Evolutionary conservation across 2,888 invertebrate genomes (phyloP).

Genomic region (Callyntrura guangdongensis): DNA sequence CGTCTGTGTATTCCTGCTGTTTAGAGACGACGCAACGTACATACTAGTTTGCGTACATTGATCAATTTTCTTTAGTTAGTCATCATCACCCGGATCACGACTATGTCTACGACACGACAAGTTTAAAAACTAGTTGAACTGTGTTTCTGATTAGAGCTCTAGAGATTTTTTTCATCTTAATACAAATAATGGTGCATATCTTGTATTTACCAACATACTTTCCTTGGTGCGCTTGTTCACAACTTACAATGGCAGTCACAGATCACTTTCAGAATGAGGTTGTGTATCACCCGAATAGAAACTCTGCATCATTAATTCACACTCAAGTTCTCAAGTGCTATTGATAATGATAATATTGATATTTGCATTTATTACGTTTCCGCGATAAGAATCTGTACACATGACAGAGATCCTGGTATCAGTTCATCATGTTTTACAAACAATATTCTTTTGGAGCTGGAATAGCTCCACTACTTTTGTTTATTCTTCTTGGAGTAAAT

Average conservation of each 20-base stretch:
- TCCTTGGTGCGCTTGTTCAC: neutral
- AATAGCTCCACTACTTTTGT: neutral
- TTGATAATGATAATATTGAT: too few relatives aligned
- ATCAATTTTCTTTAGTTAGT: neutral
- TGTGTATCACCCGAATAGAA: too few relatives aligned
- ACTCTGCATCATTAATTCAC: too few relatives aligned
- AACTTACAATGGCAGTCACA: neutral
- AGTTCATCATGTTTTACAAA: neutral
- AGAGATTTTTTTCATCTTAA: too few relatives aligned
- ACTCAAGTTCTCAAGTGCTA: too few relatives aligned
- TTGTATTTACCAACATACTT: neutral
- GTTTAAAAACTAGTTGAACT: neutral
- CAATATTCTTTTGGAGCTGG: neutral
- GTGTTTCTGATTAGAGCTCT: neutral
- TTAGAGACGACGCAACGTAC: neutral
- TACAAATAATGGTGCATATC: neutral
- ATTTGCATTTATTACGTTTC: neutral
- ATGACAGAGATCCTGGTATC: neutral
- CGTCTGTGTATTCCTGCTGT: constrained; percentile 25
- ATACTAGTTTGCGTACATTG: too few relatives aligned
- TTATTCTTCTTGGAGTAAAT: neutral
- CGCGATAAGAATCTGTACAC: neutral
- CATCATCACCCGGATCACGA: constrained; percentile 6
- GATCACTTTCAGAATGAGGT: neutral
- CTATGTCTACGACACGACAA: neutral